These are phyloP conservation scores for Pithys albifrons DNA, from an alignment of 2,113 vertebrate genomes.

Conservation along the genomic window DNA sequence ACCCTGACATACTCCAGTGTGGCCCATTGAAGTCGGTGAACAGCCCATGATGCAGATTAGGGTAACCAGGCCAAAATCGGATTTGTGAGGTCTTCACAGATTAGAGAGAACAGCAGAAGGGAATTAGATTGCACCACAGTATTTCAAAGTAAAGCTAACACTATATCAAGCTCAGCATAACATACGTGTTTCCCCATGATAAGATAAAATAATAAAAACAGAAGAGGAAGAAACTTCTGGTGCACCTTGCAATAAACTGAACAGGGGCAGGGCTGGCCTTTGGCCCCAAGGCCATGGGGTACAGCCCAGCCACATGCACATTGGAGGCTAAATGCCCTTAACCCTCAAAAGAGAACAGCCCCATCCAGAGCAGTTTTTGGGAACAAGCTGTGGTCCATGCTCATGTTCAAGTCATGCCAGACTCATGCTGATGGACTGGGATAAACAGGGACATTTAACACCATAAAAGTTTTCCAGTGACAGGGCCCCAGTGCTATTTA, in stretches of 20 bases:
- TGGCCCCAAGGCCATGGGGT: not conserved
- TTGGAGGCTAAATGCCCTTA: not conserved
- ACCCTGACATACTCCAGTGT: not conserved
- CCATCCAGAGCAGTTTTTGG: not conserved
- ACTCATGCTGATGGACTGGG: not conserved
- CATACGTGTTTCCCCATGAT: not conserved
- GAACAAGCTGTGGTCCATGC: not conserved
- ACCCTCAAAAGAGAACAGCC: not conserved
- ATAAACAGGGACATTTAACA: not conserved
- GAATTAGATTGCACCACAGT: not conserved
- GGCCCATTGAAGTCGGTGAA: not conserved
- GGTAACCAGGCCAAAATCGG: constrained; percentile 21
- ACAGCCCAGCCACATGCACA: not conserved
- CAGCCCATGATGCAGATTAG: not conserved
- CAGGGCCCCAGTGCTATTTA: rapidly evolving
- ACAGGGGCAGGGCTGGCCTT: not conserved
- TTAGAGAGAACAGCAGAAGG: not conserved
- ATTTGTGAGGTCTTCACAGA: constrained; percentile 18
- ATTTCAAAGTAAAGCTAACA: not conserved
- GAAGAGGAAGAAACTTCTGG: not conserved
- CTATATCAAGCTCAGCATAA: not conserved
- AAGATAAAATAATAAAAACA: not conserved
- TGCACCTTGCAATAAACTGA: not conserved
- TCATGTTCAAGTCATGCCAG: not conserved
- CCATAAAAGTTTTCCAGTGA: not conserved